Evolutionary conservation across 1,140 invertebrate species (phyloP).

Genomic region (Conopomorpha cramerella): DNA sequence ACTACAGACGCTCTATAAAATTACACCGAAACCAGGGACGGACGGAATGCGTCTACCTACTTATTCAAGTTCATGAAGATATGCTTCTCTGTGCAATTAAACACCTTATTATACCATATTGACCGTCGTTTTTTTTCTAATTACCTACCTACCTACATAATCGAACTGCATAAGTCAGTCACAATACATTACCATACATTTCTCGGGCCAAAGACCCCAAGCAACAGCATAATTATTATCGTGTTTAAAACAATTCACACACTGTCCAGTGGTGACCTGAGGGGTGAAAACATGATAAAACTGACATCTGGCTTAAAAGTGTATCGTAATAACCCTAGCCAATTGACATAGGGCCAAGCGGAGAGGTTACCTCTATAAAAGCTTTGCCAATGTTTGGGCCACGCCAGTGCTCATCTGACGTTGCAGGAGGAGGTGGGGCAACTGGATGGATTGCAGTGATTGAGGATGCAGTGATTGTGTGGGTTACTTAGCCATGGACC

Average conservation of each 20-base stretch:
- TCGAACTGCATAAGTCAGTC: not conserved
- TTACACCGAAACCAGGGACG: too few species aligned
- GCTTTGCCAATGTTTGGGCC: slow-evolving; percentile 16
- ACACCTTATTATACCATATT: too few species aligned
- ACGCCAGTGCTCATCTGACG: slow-evolving; percentile 15
- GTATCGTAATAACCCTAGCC: slow-evolving; percentile 43
- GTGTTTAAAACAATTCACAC: slow-evolving; percentile 26
- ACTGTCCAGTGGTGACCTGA: slow-evolving; percentile 16
- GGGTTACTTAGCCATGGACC: too few species aligned
- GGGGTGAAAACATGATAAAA: slow-evolving; percentile 18
- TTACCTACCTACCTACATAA: not conserved
- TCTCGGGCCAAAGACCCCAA: slow-evolving; percentile 1
- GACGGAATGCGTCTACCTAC: too few species aligned
- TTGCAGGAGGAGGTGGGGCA: slow-evolving; percentile 7
- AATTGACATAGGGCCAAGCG: slow-evolving; percentile 28
- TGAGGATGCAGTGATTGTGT: too few species aligned
- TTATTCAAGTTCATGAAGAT: too few species aligned
- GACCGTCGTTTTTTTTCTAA: not conserved
- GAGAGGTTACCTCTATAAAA: slow-evolving; percentile 48
- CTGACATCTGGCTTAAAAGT: slow-evolving; percentile 24
- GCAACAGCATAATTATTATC: slow-evolving; percentile 11
- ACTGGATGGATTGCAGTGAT: too few species aligned
- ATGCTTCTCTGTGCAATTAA: too few species aligned
- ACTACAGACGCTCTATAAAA: too few species aligned
- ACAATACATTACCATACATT: slow-evolving; percentile 1